Conservation (phyloP, 2,113 vertebrate species). For the Agapornis roseicollis region DNA sequence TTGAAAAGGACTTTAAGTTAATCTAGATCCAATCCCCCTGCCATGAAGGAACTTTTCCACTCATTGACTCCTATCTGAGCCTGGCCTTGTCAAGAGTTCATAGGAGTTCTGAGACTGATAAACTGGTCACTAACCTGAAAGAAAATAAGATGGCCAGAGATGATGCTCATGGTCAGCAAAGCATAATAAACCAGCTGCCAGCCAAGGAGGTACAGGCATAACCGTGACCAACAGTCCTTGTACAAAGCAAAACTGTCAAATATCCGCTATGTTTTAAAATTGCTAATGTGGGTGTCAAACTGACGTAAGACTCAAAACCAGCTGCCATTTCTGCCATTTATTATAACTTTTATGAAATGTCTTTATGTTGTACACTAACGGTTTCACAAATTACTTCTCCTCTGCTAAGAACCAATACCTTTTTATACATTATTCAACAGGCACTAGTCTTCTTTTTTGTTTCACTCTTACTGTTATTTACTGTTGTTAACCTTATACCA, state of each 20-base stretch:
- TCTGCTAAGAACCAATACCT: background rate
- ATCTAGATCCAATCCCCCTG: background rate
- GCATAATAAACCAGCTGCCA: background rate
- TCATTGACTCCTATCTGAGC: background rate
- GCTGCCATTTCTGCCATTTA: background rate
- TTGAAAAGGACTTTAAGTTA: background rate
- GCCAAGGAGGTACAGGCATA: background rate
- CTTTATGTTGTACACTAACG: background rate
- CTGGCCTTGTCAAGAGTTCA: background rate
- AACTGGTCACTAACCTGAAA: background rate
- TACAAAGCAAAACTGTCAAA: background rate
- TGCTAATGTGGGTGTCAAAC: background rate
- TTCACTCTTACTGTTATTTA: background rate
- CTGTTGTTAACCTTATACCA: background rate
- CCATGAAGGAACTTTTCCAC: background rate
- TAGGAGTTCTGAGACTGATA: background rate
- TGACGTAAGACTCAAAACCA: background rate
- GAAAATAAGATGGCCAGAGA: background rate
- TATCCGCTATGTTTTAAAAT: background rate
- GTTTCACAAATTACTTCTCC: slow-evolving; percentile 30
- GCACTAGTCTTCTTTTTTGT: background rate
- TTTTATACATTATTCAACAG: slow-evolving; percentile 7
- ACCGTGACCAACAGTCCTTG: background rate
- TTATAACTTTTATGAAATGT: background rate
- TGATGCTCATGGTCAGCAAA: background rate